These are phyloP conservation scores for Habropoda laboriosa DNA, from an alignment of 1,140 invertebrate genomes.

Conservation along the genomic window DNA sequence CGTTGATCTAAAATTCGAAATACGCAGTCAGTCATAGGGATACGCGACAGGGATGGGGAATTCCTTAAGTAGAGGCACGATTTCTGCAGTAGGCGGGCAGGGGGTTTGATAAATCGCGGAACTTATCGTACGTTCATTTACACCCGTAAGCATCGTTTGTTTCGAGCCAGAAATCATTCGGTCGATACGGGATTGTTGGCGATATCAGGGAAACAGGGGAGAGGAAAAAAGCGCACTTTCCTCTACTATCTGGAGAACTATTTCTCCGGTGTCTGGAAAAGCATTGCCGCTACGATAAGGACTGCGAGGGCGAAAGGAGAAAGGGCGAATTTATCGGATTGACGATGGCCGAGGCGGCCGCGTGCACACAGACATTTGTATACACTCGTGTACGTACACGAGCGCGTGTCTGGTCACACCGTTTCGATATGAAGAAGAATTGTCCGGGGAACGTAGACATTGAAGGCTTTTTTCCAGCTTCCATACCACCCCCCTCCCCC, in stretches of 20 bases:
- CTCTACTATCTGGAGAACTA: conserved; percentile 69
- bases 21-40: neutral
- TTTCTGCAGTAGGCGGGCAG: neutral
- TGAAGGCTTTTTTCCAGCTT: conserved; percentile 33
- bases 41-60: too few species aligned
- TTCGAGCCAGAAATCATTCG: conserved; percentile 61
- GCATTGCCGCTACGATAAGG: conserved; percentile 69
- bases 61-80: neutral
- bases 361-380: conserved; percentile 36
- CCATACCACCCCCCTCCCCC: neutral
- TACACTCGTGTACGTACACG: conserved; percentile 11
- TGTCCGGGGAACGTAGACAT: conserved; percentile 41
- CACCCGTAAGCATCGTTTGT: conserved; percentile 52
- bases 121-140: conserved; percentile 51
- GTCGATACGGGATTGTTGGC: conserved; percentile 59
- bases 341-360: conserved; percentile 57
- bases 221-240: conserved; percentile 63
- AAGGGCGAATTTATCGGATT: conserved; percentile 70
- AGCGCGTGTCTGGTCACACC: conserved; percentile 10
- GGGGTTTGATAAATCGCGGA: conserved; percentile 26
- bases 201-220: conserved; percentile 47
- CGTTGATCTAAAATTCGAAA: too few species aligned
- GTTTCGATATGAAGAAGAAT: conserved; percentile 47
- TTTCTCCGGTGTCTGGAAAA: conserved; percentile 71
- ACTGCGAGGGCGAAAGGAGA: conserved; percentile 61